Base-by-base conservation (phyloP, 1,140 invertebrate genomes). In the Pectinophora gossypiella region DNA sequence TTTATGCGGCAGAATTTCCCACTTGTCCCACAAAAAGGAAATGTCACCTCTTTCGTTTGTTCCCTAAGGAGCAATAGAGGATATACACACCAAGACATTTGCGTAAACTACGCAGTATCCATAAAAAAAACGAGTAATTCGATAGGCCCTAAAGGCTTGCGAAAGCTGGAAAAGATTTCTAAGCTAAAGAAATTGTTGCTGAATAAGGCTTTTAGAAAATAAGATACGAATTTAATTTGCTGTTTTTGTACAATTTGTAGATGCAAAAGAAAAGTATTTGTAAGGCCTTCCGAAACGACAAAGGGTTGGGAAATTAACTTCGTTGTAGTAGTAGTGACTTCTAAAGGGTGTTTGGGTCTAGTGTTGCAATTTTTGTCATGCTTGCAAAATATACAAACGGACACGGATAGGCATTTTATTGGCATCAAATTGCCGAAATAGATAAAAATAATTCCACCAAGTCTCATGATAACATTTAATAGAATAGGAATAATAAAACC, bases 81-180 rank as follows among this genome's bases (percentile, higher is more conserved):
- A 43, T 19, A 15, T 54, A 49, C 40, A 32, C 51, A 51, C 35
- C 10, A 50, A 64, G 66, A 59, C 66, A 64, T 68, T 67, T 68
- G 56, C 66, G 47, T 64, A 62, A 68, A 64, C 54, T 60, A 64
- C 54, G 46, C 22, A 51, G 56, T 64, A 51, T 46, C 46, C 59
- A 61, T 65, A 61, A 61, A 65, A 59, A 49, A 59, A 32, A 32
- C 36, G 36, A 6, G 36, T 40, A 40, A 40, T 40, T 40, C 36
- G 13, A 40, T 40, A 40, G 36, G 36, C 36, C 36, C 16, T 40
- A 12, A 10, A 40, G 36, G 36, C 36, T 40, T 40, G 12, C 36
- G 7, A 6, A 15, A 12, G 16, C 16, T 6, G 36, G 36, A 40
- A 40, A 40, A 40, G 36, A 40, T 40, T 40, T 40, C 16, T 40